These are phyloP conservation scores for Poeciliopsis paucimaculata DNA, from an alignment of 2,797 vertebrate species.

Conservation along the genomic window DNA sequence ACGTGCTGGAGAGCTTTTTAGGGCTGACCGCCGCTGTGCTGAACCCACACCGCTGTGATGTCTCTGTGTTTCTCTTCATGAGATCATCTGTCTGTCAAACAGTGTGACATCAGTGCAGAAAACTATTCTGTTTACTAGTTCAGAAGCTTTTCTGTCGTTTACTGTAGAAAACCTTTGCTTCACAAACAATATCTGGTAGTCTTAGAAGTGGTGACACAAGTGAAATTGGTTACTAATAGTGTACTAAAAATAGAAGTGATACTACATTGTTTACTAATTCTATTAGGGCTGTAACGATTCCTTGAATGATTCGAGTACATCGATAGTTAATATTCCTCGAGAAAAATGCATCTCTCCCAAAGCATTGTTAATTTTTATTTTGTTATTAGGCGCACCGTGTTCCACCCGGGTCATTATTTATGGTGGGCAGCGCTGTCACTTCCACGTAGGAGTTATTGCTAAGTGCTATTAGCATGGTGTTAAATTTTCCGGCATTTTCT, in stretches of 20 bases:
- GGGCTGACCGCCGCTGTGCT: conserved; percentile 17
- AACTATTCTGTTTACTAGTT: conserved; percentile 3
- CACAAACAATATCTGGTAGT: not conserved
- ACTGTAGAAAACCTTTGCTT: not conserved
- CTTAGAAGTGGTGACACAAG: not conserved
- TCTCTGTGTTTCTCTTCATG: conserved; percentile 18
- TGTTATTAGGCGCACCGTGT: no score
- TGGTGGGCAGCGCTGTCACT: no score
- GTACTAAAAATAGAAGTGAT: not conserved
- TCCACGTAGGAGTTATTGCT: no score
- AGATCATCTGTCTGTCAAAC: conserved; percentile 25
- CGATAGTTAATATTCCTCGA: no score
- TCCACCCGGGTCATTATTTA: no score
- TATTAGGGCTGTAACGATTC: no score
- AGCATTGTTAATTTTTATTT: no score
- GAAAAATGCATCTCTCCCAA: no score
- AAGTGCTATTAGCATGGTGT: no score
- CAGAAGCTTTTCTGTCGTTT: not conserved
- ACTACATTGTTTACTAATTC: no score
- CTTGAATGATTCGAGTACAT: no score
- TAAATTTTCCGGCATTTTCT: no score
- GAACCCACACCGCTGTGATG: conserved; percentile 18
- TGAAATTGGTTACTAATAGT: not conserved
- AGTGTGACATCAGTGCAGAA: not conserved
- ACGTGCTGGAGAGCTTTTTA: conserved; percentile 1